Evolutionary conservation across 1,140 invertebrate genomes (phyloP).

Genomic region (Triops longicaudatus): DNA sequence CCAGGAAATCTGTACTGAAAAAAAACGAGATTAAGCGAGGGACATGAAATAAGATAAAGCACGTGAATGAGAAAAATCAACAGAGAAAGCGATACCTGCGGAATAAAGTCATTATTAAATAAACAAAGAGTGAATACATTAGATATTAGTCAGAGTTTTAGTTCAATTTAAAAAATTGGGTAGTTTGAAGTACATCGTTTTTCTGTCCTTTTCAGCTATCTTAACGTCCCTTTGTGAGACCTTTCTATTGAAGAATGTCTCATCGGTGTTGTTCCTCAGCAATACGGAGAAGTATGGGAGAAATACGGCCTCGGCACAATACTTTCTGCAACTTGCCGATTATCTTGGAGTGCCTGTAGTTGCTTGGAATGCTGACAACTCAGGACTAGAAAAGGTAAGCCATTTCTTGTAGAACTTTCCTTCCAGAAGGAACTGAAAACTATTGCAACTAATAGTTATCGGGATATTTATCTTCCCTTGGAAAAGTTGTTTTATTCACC

Average conservation of each 20-base stretch:
- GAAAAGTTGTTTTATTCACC: too few species aligned
- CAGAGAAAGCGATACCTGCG: too few species aligned
- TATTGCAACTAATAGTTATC: too few species aligned
- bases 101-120: too few species aligned
- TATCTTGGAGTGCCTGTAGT: constrained; percentile 81
- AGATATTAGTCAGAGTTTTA: too few species aligned
- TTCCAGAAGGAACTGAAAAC: too few species aligned
- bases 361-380: constrained; percentile 91
- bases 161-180: too few species aligned
- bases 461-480: constrained; percentile 7
- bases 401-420: not conserved
- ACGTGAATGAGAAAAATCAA: too few species aligned
- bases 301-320: constrained; percentile 84
- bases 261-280: constrained; percentile 86
- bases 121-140: too few species aligned
- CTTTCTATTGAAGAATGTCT: constrained; percentile 78
- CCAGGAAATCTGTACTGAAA: too few species aligned
- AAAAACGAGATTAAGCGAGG: not conserved
- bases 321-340: constrained; percentile 81
- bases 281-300: constrained; percentile 80
- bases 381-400: constrained; percentile 62
- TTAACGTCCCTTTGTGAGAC: constrained; percentile 76
- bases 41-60: too few species aligned
- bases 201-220: constrained; percentile 56
- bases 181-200: constrained; percentile 18